A percentile compares a stretch with the other conserved stretches of the same genome.
Conservation (phyloP, 2,888 invertebrate genomes). For the Gryllus longicercus region DNA sequence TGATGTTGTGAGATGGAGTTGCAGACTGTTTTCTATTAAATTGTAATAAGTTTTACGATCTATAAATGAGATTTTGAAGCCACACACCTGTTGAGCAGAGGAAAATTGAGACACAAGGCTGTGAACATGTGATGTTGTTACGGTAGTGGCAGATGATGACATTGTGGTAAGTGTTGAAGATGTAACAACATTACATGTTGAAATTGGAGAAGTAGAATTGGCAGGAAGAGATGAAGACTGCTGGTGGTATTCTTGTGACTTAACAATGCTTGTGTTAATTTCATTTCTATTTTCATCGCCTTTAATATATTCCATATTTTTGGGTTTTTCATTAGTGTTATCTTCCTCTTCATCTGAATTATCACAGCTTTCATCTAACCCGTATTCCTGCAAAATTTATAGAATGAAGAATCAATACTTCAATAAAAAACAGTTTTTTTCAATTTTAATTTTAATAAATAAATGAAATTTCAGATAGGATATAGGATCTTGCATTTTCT, state of each 20-base stretch:
- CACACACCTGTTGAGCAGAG: constrained; percentile 31
- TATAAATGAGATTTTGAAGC: not conserved
- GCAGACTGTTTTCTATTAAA: too few relatives aligned
- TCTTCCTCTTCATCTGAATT: constrained; percentile 55
- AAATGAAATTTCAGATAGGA: too few relatives aligned
- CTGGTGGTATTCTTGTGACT: not conserved
- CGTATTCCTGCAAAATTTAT: constrained; percentile 59
- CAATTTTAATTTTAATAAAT: too few relatives aligned
- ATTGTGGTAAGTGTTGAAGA: constrained; percentile 43
- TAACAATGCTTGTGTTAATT: constrained; percentile 53
- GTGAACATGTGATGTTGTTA: constrained; percentile 37
- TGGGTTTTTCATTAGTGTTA: constrained; percentile 37
- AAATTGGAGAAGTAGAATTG: constrained; percentile 47
- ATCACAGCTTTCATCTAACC: constrained; percentile 69
- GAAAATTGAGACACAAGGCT: constrained; percentile 36
- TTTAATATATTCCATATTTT: constrained; percentile 36
- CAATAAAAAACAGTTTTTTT: too few relatives aligned
- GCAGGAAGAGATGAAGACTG: not conserved
- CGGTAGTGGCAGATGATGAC: constrained; percentile 39
- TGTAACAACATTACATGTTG: constrained; percentile 39
- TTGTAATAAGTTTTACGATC: too few relatives aligned
- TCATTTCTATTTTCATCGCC: constrained; percentile 43
- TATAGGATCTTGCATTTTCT: too few relatives aligned
- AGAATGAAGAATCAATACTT: too few relatives aligned
- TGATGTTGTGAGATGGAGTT: too few relatives aligned